Evolutionary conservation across 2,797 vertebrate species (phyloP), one percentile per base, ranked within the genome.

Genomic region (Emydoidea blandingii): DNA sequence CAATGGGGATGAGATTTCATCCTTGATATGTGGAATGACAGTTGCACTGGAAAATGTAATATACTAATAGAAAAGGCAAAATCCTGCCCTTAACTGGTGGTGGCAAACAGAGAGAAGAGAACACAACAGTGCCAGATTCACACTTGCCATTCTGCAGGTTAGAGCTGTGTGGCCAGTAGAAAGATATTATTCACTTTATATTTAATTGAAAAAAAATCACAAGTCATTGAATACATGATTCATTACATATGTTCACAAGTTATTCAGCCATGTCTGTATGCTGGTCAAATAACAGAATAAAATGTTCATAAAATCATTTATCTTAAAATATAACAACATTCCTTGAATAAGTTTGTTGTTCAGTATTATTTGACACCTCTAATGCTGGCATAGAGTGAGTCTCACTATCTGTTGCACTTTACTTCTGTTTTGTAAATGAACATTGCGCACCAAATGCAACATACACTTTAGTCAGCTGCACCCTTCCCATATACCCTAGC

Each of bases 391-490:
- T 54, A 50, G 94, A 91, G 84, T 83, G 76, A 95, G 90, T 95
- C 93, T 96, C 84, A 54, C 85, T 84, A 91, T 89, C 78, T 74
- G 27, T 50, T 0, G 25, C 68, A 90, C 79, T 81, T 89, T 83
- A 97, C 95, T 97, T 97, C 94, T 97, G 91, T 96, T 97, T 97
- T 92, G 90, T 85, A 65, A 87, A 23, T 5, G 87, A 89, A 2
- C 83, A 1, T 37, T 1, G 81, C 27, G 91, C 34, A 10, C 31
- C 27, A 0, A 62, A 89, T 47, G 91, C 87, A 44, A 34, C 76
- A 25, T 41, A 1, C 83, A 1, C 72, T 3, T 19, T 29, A 27
- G 79, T 18, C 8, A 0, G 56, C 52, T 1, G 0, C 12, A 57
- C 29, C 3, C 90, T 57, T 76, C 76, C 95, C 94, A 80, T 88